These are phyloP conservation scores for Adelges cooleyi DNA, from an alignment of 1,140 invertebrate species.

Conservation along the genomic window DNA sequence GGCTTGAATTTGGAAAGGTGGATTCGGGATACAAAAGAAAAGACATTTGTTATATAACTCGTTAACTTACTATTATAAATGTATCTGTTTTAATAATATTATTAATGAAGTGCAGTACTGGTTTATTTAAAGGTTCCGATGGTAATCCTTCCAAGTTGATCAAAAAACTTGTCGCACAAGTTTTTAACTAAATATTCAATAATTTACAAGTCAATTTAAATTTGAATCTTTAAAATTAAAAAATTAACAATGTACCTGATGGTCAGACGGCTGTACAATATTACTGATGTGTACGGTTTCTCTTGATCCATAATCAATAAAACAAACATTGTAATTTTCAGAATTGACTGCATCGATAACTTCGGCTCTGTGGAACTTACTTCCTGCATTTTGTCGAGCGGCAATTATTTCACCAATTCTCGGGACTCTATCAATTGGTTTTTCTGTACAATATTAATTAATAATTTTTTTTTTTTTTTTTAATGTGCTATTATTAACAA, in stretches of 20 bases:
- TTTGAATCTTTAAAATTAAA: not conserved
- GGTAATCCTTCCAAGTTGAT: not conserved
- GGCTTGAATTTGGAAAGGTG: too few species aligned
- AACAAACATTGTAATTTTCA: slow-evolving; percentile 9
- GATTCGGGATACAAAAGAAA: too few species aligned
- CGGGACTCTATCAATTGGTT: not conserved
- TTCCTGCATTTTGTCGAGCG: not conserved
- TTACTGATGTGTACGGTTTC: not conserved
- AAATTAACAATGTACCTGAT: not conserved
- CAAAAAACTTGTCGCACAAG: not conserved
- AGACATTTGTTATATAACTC: too few species aligned
- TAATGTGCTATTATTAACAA: too few species aligned
- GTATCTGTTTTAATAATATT: slow-evolving; percentile 1
- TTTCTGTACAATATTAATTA: not conserved
- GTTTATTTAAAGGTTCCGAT: not conserved
- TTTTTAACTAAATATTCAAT: not conserved
- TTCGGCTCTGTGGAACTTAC: slow-evolving; percentile 7
- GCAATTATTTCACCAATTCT: slow-evolving; percentile 14
- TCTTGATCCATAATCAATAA: slow-evolving; percentile 3
- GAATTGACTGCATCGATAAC: not conserved
- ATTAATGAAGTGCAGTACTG: not conserved
- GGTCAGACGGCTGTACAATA: slow-evolving; percentile 1
- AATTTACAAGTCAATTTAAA: not conserved
- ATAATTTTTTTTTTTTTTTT: too few species aligned
- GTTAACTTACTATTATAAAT: slow-evolving; percentile 4